Conservation (phyloP, 2,888 invertebrate species). For the Apantesis nais region DNA sequence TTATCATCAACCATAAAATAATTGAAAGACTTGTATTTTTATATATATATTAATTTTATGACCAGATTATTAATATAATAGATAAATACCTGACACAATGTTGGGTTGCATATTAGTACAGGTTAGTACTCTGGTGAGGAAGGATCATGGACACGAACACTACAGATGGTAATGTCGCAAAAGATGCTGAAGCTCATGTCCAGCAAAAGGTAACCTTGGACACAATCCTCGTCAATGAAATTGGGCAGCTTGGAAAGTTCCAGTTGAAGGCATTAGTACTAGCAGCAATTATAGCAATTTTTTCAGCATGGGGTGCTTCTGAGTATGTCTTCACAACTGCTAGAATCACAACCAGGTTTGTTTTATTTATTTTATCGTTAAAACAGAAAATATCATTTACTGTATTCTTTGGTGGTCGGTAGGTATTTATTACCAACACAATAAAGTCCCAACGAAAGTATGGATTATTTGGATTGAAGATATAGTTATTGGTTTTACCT, state of each 20-base stretch:
- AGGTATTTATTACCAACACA: not conserved
- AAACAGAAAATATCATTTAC: not conserved
- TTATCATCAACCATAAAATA: slow-evolving; percentile 1
- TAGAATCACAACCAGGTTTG: slow-evolving; percentile 65
- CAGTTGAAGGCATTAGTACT: slow-evolving; percentile 57
- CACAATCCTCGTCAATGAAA: slow-evolving; percentile 61
- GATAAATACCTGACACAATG: not conserved
- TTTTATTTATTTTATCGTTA: not conserved
- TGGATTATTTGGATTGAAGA: not conserved
- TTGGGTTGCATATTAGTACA: not conserved
- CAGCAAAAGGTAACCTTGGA: slow-evolving; percentile 39
- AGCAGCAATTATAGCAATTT: slow-evolving; percentile 55
- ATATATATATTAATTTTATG: not conserved
- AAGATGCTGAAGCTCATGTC: not conserved
- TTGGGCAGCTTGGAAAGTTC: slow-evolving; percentile 67
- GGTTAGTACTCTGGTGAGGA: too few relatives aligned
- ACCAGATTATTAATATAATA: not conserved
- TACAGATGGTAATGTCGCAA: not conserved
- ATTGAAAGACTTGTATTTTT: not conserved
- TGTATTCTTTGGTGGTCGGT: not conserved
- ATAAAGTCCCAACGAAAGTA: not conserved
- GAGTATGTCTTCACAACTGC: slow-evolving; percentile 69
- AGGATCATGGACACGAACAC: slow-evolving; percentile 1
- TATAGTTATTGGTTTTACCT: not conserved
- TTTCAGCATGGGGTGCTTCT: slow-evolving; percentile 55